Evolutionary conservation across 2,113 vertebrate species (phyloP).

Genomic region (Odocoileus virginianus): DNA sequence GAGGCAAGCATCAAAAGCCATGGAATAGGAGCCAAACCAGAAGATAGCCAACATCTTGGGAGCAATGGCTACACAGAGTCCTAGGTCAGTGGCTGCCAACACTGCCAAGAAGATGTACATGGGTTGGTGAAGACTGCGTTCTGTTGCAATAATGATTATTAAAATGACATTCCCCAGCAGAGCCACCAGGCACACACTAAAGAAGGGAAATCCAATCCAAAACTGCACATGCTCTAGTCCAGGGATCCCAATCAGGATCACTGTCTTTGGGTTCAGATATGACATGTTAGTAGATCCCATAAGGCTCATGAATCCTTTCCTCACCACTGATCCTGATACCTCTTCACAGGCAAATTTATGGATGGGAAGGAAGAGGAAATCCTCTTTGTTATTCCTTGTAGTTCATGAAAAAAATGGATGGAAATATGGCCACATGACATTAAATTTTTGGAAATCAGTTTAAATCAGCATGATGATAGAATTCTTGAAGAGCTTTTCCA

Average conservation of each 20-base stretch:
- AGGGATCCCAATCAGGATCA: conserved; percentile 63
- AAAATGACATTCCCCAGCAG: conserved; percentile 63
- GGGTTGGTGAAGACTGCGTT: conserved; percentile 61
- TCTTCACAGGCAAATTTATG: neutral
- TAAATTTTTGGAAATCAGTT: neutral
- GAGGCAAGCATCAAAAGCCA: conserved; percentile 53
- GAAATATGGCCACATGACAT: neutral
- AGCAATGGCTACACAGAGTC: conserved; percentile 53
- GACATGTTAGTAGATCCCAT: conserved; percentile 50
- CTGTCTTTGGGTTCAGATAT: conserved; percentile 41
- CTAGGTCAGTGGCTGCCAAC: conserved; percentile 59
- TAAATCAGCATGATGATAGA: neutral
- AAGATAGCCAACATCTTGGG: conserved; percentile 72
- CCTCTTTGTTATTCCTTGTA: neutral
- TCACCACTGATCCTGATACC: neutral
- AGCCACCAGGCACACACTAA: conserved; percentile 42
- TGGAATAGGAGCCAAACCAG: conserved; percentile 42
- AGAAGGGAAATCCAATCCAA: conserved; percentile 68
- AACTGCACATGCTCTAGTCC: conserved; percentile 59
- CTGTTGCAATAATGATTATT: conserved; percentile 51
- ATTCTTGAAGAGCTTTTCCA: neutral
- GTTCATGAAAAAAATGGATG: neutral
- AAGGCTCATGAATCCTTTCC: neutral
- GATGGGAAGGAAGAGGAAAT: neutral
- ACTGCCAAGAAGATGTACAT: conserved; percentile 71